Percentiles rank a stretch among this genome's conserved stretches.
phyloP scores from a whole-genome alignment of 2,888 invertebrate genomes.

The Cylindroiulus punctatus region DNA sequence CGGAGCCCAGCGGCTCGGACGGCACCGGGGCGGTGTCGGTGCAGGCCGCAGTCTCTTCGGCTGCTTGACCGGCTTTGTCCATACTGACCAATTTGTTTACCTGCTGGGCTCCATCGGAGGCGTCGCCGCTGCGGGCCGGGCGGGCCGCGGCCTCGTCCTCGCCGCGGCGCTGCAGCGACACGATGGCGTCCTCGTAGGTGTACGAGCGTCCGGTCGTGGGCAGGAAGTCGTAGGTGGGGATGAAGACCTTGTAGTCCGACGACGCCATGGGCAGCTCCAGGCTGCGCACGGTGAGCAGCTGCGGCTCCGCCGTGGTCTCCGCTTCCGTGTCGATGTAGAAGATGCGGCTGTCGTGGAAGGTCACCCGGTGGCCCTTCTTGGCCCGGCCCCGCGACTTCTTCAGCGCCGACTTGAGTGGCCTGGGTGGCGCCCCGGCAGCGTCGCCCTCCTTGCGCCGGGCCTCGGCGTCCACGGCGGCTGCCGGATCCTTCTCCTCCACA shows the following conservation, averaged over 20 bases:
- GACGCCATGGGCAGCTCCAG: conserved; percentile 52
- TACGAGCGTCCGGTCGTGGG: neutral
- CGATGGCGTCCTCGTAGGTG: conserved; percentile 55
- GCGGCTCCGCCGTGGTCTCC: conserved; percentile 52
- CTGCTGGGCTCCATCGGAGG: neutral
- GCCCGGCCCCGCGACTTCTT: neutral
- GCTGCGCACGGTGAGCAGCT: conserved; percentile 52
- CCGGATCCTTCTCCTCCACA: too few species aligned
- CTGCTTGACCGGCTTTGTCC: neutral
- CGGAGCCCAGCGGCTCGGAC: neutral
- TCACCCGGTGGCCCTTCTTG: conserved; percentile 54
- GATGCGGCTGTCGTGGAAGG: conserved; percentile 48
- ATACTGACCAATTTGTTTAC: too few species aligned
- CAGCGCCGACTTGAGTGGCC: conserved; percentile 49
- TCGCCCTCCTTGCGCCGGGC: too few species aligned
- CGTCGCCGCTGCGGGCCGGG: neutral
- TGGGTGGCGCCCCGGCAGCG: too few species aligned
- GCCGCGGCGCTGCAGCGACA: conserved; percentile 19
- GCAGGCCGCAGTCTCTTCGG: neutral
- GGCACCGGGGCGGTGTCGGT: neutral
- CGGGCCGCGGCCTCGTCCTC: neutral
- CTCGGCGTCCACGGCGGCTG: too few species aligned
- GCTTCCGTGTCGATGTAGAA: conserved; percentile 56
- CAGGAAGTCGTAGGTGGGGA: conserved; percentile 22
- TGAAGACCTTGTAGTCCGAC: conserved; percentile 43